A percentile compares a stretch with the other conserved stretches of the same genome.
These are phyloP conservation scores for Myanophis thanlyinensis DNA, from an alignment of 2,113 vertebrate species.

Conservation along the genomic window DNA sequence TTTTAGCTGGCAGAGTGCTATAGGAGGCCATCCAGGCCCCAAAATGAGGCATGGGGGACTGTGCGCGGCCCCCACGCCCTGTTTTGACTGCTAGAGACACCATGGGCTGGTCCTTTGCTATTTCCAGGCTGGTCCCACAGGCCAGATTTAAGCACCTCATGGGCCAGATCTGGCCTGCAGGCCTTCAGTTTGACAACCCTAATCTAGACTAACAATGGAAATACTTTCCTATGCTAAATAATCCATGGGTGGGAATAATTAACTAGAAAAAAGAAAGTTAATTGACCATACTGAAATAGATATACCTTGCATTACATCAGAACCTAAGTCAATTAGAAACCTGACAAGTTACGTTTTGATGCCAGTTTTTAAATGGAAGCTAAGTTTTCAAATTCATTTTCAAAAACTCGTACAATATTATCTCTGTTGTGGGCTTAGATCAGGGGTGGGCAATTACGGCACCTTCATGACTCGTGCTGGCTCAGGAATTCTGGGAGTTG, in stretches of 20 bases:
- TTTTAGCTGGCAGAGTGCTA: no score
- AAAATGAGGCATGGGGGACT: no score
- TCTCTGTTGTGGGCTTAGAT: neutral
- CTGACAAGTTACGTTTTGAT: neutral
- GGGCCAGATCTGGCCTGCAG: no score
- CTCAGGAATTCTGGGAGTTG: no score
- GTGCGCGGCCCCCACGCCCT: no score
- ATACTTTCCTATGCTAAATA: neutral
- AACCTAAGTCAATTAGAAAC: neutral
- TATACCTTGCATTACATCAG: neutral
- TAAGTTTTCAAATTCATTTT: neutral
- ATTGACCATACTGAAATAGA: neutral
- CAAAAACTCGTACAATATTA: neutral
- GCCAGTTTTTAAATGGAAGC: neutral
- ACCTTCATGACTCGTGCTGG: no score
- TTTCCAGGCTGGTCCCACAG: no score
- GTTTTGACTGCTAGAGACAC: no score
- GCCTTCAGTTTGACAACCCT: neutral
- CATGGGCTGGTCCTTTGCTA: no score
- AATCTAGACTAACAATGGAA: neutral
- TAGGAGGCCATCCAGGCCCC: no score
- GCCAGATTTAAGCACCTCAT: no score
- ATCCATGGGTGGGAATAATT: neutral
- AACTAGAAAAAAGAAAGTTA: neutral
- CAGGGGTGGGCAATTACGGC: no score